phyloP scores from a whole-genome alignment of 2,113 vertebrate species.

The Cyrtonyx montezumae region DNA sequence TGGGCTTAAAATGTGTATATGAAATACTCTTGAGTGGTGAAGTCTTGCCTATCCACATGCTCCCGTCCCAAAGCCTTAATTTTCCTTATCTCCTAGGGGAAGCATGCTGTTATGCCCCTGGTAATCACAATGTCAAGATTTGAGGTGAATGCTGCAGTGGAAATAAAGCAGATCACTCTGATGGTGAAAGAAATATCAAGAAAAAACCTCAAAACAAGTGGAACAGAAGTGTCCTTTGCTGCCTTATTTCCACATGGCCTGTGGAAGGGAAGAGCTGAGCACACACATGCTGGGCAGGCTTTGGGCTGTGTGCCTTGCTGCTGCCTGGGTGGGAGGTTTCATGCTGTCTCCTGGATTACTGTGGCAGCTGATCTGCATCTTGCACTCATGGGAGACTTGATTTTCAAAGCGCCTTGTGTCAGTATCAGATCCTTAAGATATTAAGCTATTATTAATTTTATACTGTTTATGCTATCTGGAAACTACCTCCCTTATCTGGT shows the following conservation, averaged over 20 bases:
- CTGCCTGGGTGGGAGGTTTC: slow-evolving; percentile 42
- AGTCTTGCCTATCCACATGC: background rate
- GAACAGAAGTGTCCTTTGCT: background rate
- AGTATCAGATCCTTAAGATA: background rate
- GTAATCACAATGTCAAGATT: background rate
- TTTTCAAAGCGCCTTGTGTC: background rate
- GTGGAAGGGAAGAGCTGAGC: slow-evolving; percentile 48
- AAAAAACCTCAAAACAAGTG: background rate
- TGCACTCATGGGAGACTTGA: background rate
- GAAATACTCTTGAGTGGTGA: background rate
- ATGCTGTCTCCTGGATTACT: background rate
- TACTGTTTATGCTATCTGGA: background rate
- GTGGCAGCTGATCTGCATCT: slow-evolving; percentile 28
- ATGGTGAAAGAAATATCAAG: background rate
- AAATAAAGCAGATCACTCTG: background rate
- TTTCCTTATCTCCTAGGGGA: background rate
- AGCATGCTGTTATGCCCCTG: background rate
- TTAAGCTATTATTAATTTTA: background rate
- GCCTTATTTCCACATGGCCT: background rate
- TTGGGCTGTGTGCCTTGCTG: background rate
- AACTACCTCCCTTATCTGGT: background rate
- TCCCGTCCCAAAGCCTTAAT: background rate
- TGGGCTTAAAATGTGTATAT: background rate
- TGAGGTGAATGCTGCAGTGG: background rate
- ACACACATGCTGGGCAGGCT: slow-evolving; percentile 52